phyloP scores from a whole-genome alignment of 2,797 vertebrate species.

The Anabas testudineus region DNA sequence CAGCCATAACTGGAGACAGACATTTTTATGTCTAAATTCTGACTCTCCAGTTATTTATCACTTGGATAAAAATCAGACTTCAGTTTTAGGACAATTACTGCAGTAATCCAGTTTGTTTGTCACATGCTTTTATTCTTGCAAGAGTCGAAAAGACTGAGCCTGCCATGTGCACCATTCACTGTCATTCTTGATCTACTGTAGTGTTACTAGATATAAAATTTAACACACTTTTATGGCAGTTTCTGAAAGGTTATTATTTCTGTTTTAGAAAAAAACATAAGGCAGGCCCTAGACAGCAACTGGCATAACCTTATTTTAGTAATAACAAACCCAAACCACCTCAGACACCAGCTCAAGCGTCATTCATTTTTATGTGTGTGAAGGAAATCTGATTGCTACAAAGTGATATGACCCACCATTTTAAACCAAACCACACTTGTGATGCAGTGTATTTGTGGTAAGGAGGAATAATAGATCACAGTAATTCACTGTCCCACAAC shows the following conservation, averaged over 20 bases:
- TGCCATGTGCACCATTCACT: conserved; percentile 16
- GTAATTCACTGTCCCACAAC: conserved; percentile 64
- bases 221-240: conserved; percentile 1
- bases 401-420: conserved; percentile 8
- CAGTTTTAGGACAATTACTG: conserved; percentile 14
- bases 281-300: conserved; percentile 23
- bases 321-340: conserved; percentile 42
- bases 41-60: conserved; percentile 1
- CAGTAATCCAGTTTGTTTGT: conserved; percentile 34
- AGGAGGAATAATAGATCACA: conserved; percentile 44
- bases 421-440: conserved; percentile 21
- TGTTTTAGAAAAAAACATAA: conserved; percentile 17
- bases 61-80: conserved; percentile 32
- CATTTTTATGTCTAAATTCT: background rate
- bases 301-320: conserved; percentile 36
- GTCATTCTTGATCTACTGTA: background rate
- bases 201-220: background rate
- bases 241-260: conserved; percentile 2
- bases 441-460: conserved; percentile 29
- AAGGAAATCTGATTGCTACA: conserved; percentile 11
- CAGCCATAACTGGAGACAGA: conserved; percentile 4
- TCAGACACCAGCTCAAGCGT: conserved; percentile 56
- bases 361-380: conserved; percentile 46
- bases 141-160: conserved; percentile 18
- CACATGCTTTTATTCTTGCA: background rate